Evolutionary conservation across 2,797 vertebrate species (phyloP), one percentile per base, ranked within the genome.

Genomic region (Aselliscus stoliczkanus): DNA sequence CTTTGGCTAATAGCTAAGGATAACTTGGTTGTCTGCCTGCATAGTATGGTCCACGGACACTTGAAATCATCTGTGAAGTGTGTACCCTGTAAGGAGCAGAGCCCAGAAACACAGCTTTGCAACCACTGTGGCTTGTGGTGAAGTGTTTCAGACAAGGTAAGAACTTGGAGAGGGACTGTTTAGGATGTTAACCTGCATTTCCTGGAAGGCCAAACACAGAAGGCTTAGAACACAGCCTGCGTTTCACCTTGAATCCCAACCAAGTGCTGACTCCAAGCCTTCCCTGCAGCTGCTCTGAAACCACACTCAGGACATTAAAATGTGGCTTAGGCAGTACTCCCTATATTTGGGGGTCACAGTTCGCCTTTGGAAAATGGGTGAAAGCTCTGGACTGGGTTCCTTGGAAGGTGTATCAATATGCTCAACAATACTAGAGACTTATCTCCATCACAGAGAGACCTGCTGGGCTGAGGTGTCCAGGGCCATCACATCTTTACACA

Each of bases 11-110:
- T 10, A 64, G 21, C 76, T 83, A 79, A 84, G 76, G 42, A 82
- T 58, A 3, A 0, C 3, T 54, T 81, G 37, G 82, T 93, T 93
- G 62, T 86, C 81, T 90, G 44, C n/a, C 90, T 93, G 96, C 69
- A 82, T 12, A 94, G 39, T 83, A 54, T 4, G 5, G 93, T 91
- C 52, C 1, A 29, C 72, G 83, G 72, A 94, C 92, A 95, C 97
- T 92, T 93, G 89, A 95, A 95, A 39, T 65, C 50, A 87, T 21
- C 67, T 97, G 67, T 88, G 87, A 94, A 89, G 20, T 81, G 37
- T 77, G 21, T 67, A 96, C 52, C 81, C 84, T 67, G 39, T 76
- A 86, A 65, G 89, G 64, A 56, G 31, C 8, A 44, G 60, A 72
- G 69, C 37, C 52, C 77, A 93, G 94, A 80, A 95, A 76, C 1